These are phyloP conservation scores for Pseudobourletiella spinata DNA, from an alignment of 1,140 invertebrate genomes.

Conservation along the genomic window DNA sequence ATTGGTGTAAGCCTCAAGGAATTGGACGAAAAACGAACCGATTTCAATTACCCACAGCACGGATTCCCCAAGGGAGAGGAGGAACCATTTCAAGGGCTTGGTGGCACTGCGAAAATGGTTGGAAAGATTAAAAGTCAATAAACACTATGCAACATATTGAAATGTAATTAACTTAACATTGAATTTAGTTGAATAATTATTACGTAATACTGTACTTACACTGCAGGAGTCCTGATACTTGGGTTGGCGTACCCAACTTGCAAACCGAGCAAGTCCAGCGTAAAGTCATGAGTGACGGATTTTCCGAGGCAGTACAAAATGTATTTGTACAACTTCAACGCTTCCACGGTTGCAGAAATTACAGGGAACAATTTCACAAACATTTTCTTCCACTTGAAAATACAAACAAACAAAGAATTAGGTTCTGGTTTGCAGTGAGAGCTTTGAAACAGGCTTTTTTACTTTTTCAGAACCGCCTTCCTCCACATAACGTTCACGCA, in stretches of 20 bases:
- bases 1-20: slow-evolving; percentile 24
- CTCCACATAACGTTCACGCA: too few relatives aligned
- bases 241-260: slow-evolving; percentile 15
- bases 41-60: slow-evolving; percentile 19
- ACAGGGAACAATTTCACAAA: slow-evolving; percentile 1
- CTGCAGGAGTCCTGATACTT: too few relatives aligned
- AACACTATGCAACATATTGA: too few relatives aligned
- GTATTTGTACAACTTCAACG: slow-evolving; percentile 3
- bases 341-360: neutral
- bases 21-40: slow-evolving; percentile 29
- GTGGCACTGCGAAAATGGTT: neutral
- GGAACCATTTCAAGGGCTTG: slow-evolving; percentile 1
- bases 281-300: slow-evolving; percentile 12
- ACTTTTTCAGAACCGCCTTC: too few relatives aligned
- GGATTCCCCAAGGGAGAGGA: slow-evolving; percentile 17
- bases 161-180: too few relatives aligned
- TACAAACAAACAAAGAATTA: too few relatives aligned
- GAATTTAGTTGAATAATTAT: too few relatives aligned
- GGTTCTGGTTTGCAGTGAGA: too few relatives aligned
- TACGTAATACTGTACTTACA: too few relatives aligned
- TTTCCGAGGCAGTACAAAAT: slow-evolving; percentile 14
- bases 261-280: slow-evolving; percentile 15
- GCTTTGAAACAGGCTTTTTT: too few relatives aligned
- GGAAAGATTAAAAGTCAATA: too few relatives aligned
- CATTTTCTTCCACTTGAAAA: neutral